These are phyloP conservation scores for Coreius guichenoti DNA, from an alignment of 2,797 vertebrate genomes.

Conservation along the genomic window DNA sequence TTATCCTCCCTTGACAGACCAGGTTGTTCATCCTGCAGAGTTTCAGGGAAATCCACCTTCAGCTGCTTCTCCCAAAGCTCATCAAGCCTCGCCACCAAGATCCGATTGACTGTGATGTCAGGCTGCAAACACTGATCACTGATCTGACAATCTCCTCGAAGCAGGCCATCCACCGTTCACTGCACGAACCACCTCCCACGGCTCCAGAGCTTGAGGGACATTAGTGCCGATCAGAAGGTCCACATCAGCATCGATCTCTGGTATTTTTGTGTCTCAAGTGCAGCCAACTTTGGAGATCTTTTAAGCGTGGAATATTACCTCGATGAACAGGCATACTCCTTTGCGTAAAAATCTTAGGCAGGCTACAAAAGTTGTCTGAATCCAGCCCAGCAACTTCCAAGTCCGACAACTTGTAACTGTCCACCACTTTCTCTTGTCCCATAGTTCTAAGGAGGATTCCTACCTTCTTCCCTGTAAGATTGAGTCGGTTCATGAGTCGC, in stretches of 20 bases:
- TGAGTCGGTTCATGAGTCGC: neutral
- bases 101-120: too few relatives aligned
- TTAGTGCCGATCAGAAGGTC: neutral
- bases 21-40: too few relatives aligned
- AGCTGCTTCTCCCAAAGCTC: too few relatives aligned
- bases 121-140: too few relatives aligned
- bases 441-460: slow-evolving; percentile 4
- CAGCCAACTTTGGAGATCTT: neutral
- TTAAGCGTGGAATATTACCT: neutral
- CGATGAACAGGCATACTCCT: neutral
- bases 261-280: neutral
- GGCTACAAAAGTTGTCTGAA: neutral
- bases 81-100: too few relatives aligned
- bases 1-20: too few relatives aligned
- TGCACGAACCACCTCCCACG: too few relatives aligned
- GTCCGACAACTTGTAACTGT: neutral
- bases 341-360: neutral
- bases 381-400: neutral
- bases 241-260: neutral
- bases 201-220: neutral
- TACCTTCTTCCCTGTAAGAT: neutral
- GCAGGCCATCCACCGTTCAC: too few relatives aligned
- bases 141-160: too few relatives aligned
- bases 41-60: too few relatives aligned
- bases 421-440: too few relatives aligned